Evolutionary conservation across 2,888 invertebrate species (phyloP).

Genomic region (Allacma fusca): DNA sequence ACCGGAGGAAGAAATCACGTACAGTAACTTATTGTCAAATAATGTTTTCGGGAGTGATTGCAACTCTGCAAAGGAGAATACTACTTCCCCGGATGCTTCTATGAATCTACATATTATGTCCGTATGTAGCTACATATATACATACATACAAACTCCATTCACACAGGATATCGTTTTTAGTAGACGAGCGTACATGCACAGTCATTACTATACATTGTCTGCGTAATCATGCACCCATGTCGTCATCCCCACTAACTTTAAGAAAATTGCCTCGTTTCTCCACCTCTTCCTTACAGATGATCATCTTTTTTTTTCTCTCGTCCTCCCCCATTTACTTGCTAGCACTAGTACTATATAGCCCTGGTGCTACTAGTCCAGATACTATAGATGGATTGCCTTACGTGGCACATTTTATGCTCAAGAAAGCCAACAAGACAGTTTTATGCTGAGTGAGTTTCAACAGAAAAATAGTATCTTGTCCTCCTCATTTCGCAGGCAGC

Average conservation of each 20-base stretch:
- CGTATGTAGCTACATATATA: no score
- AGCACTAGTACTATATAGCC: neutral
- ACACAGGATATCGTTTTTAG: no score
- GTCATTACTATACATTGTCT: neutral
- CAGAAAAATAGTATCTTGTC: slow-evolving; percentile 20
- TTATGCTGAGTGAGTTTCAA: slow-evolving; percentile 16
- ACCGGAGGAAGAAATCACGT: no score
- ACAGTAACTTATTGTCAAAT: no score
- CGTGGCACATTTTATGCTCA: neutral
- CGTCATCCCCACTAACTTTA: slow-evolving; percentile 17
- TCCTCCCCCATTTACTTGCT: slow-evolving; percentile 22
- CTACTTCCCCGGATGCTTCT: no score
- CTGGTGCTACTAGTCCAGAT: neutral
- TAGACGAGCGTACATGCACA: no score
- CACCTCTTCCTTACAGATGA: slow-evolving; percentile 24
- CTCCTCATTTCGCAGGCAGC: slow-evolving; percentile 18
- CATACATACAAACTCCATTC: no score
- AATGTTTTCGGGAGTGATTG: no score
- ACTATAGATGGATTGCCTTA: neutral
- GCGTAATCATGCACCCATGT: slow-evolving; percentile 30
- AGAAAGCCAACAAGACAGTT: slow-evolving; percentile 31
- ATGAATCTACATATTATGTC: no score
- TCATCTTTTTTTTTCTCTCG: slow-evolving; percentile 8
- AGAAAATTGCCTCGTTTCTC: slow-evolving; percentile 39
- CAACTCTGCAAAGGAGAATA: no score